A percentile compares a stretch with the other conserved stretches of the same genome.
Evolutionary conservation across 1,140 invertebrate genomes (phyloP).

Genomic region (Tetragnatha versicolor): DNA sequence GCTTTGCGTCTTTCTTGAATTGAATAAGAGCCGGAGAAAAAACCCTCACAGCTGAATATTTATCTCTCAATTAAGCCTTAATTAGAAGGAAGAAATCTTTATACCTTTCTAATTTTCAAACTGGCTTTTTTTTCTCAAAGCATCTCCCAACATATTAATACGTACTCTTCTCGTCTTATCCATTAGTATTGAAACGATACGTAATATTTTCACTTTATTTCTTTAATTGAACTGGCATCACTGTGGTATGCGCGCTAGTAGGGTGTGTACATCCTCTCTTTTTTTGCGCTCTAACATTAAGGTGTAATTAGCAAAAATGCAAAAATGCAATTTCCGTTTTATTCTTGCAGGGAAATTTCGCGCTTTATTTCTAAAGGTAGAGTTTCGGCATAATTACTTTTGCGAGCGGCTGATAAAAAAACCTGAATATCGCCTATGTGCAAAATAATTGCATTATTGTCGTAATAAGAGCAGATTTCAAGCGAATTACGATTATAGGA

Average conservation of each 20-base stretch:
- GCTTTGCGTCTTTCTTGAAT: slow-evolving; percentile 54
- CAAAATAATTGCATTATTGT: slow-evolving; percentile 48
- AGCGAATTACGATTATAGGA: slow-evolving; percentile 21
- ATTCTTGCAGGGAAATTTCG: slow-evolving; percentile 23
- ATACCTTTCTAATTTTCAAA: slow-evolving; percentile 52
- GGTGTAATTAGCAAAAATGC: slow-evolving; percentile 53
- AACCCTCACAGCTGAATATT: slow-evolving; percentile 44
- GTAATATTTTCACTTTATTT: slow-evolving; percentile 52
- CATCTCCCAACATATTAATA: slow-evolving; percentile 50
- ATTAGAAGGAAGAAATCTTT: slow-evolving; percentile 52
- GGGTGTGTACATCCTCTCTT: slow-evolving; percentile 2
- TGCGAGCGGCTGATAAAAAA: slow-evolving; percentile 7
- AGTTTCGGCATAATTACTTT: slow-evolving; percentile 44
- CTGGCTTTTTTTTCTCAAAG: slow-evolving; percentile 42
- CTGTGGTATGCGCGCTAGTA: slow-evolving; percentile 27
- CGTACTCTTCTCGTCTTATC: slow-evolving; percentile 34
- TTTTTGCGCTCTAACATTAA: slow-evolving; percentile 38
- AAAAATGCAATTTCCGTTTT: slow-evolving; percentile 54
- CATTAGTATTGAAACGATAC: slow-evolving; percentile 54
- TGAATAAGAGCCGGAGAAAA: slow-evolving; percentile 40
- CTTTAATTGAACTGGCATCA: slow-evolving; percentile 54
- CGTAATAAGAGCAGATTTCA: slow-evolving; percentile 38
- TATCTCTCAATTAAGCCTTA: slow-evolving; percentile 55
- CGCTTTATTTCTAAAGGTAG: slow-evolving; percentile 3
- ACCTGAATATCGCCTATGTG: neutral